Evolutionary conservation across 2,113 vertebrate species (phyloP), one percentile per base, ranked within the genome.

Genomic region (Caloenas nicobarica): DNA sequence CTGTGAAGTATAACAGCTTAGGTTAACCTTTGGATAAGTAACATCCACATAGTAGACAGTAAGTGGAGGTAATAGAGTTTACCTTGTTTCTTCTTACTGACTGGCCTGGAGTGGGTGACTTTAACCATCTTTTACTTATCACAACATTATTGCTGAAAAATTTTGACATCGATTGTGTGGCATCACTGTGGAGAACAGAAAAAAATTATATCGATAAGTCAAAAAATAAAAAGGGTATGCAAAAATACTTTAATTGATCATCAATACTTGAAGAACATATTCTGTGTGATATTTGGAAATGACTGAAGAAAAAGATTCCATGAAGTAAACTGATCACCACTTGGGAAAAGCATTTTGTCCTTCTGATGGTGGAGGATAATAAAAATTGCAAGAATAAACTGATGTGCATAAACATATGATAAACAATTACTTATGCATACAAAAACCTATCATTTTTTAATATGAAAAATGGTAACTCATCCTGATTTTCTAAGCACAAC

Each of bases 121-220:
- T 72, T 26, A 48, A 31, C 23, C 18, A 33, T 61, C 50, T 56
- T 93, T 46, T 76, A 25, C 33, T 72, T 76, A 48, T 18, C 33
- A 68, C n/a, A 85, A 19, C 0, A 4, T 48, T 17, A 29, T 6
- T 61, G 33, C 17, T 78, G 46, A 71, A 89, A 81, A 71, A 74
- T 23, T 1, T 0, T 6, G 1, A 50, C 21, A 19, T 4, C 66
- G 46, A 62, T 58, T 60, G 9, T 2, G 0, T 87, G 29, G 4
- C 51, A 60, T 68, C 42, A 26, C 56, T 81, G 26, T 73, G 36
- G n/a, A 77, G 64, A 92, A 71, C 2, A 62, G 50, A 78, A 91
- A 84, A 79, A 80, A 48, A 31, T 38, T 29, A 44, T 31, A 57
- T 5, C 4, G 16, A 42, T 40, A 16, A 66, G 10, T 54, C 4